Conservation (phyloP, 2,113 vertebrate genomes). For the Poeciliopsis turrubarensis region DNA sequence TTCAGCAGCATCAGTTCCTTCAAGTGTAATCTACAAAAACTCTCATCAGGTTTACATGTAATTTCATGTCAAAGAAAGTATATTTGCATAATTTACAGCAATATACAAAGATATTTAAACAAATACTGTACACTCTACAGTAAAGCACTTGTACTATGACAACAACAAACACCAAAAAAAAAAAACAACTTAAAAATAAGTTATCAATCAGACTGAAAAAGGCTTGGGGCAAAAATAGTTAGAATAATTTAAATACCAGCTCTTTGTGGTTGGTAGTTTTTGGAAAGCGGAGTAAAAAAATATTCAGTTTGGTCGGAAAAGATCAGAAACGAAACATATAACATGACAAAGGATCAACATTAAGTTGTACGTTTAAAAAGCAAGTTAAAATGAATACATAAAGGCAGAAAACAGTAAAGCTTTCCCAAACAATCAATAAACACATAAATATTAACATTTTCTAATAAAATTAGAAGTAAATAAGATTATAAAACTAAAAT, state of each 20-base stretch:
- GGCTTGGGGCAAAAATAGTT: constrained; percentile 27
- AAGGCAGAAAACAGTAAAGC: not conserved
- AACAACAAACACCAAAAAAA: not conserved
- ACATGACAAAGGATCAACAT: not conserved
- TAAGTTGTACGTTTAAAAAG: constrained; percentile 57
- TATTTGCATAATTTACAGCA: constrained; percentile 61
- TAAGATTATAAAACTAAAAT: constrained; percentile 42
- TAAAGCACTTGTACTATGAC: constrained; percentile 46
- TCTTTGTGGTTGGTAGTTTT: constrained; percentile 40
- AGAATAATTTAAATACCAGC: constrained; percentile 60
- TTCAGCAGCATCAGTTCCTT: constrained; percentile 48
- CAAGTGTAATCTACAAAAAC: constrained; percentile 30
- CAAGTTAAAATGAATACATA: constrained; percentile 17
- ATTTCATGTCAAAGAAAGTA: constrained; percentile 28
- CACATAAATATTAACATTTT: constrained; percentile 62
- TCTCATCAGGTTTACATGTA: not conserved
- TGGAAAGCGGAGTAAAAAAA: constrained; percentile 30
- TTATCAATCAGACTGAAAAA: constrained; percentile 33
- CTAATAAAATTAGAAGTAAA: constrained; percentile 28
- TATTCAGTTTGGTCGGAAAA: constrained; percentile 53
- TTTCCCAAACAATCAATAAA: constrained; percentile 32
- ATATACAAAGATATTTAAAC: constrained; percentile 65
- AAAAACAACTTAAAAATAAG: constrained; percentile 47
- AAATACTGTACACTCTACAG: constrained; percentile 75
- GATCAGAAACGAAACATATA: constrained; percentile 2